Base-by-base conservation (phyloP, 2,113 vertebrate species). In the Ornithorhynchus anatinus region DNA sequence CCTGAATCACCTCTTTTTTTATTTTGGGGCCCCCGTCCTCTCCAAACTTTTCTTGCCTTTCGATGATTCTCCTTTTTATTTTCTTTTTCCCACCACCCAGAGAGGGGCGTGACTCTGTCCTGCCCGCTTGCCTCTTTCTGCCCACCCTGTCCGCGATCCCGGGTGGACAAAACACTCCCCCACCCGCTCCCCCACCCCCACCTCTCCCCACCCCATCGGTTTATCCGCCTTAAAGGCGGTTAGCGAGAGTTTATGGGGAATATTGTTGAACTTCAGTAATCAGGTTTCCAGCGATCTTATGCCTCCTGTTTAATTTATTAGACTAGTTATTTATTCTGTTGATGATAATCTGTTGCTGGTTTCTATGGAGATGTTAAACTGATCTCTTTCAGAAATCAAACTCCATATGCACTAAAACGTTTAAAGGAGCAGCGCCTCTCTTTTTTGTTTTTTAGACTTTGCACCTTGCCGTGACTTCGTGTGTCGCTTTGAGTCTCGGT, bases 361-460 rank as follows among this genome's bases (percentile, higher is more conserved):
- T 95, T 95, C 94, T 94, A 95, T 95, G 94, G 94, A 93, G 93
- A 95, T 94, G 93, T 94, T 94, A 93, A 95, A 95, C 94, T 92
- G 94, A 95, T 94, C 94, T 94, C 92, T 93, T 94, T 92, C 89
- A 95, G 94, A 95, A 95, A 94, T 95, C 93, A 95, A 94, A 95
- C 94, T 93, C 92, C 90, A 91, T 94, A 92, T 92, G 90, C 91
- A 91, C 89, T 88, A 88, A 92, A 92, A 88, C 90, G 90, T 94
- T 94, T 95, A 94, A 94, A 94, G 93, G 89, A 91, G 85, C 92
- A 92, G 89, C 56, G 66, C 84, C 79, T 84, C 69, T 76, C 77
- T 81, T 57, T 8, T 81, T 81, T 87, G 81, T 82, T 89, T 89
- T 88, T 75, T 81, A 90, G 87, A 90, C 88, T 89, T 91, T 88